A percentile compares a stretch with the other conserved stretches of the same genome.
These are phyloP conservation scores for Rhombomys opimus DNA, from an alignment of 2,113 vertebrate genomes.

Conservation along the genomic window DNA sequence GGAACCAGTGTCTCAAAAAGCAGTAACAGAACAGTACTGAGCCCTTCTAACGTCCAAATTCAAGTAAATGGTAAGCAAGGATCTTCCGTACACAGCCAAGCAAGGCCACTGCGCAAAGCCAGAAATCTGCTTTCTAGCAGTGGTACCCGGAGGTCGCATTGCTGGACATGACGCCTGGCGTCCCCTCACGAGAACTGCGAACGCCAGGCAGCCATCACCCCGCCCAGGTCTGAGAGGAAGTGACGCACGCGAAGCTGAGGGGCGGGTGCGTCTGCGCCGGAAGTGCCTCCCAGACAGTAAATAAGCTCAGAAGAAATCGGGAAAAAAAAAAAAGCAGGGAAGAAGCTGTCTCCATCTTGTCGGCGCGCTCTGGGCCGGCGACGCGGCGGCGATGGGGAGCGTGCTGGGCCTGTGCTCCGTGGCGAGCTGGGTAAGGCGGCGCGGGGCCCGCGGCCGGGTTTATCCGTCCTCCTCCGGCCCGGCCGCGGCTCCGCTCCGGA, in stretches of 20 bases:
- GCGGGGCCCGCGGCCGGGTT: background rate
- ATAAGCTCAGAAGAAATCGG: conserved; percentile 75
- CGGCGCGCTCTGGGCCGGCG: rapidly evolving
- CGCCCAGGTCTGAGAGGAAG: background rate
- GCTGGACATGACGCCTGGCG: rapidly evolving
- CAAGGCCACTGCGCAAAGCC: background rate
- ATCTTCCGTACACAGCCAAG: background rate
- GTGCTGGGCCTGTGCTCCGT: conserved; percentile 96
- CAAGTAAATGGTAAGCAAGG: background rate
- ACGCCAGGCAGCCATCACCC: rapidly evolving
- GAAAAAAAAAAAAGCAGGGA: background rate
- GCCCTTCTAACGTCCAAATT: background rate
- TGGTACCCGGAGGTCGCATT: rapidly evolving
- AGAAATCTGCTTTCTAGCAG: rapidly evolving
- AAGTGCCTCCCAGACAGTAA: conserved; percentile 81
- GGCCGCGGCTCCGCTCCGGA: background rate
- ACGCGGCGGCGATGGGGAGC: conserved; percentile 89
- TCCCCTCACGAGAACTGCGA: rapidly evolving
- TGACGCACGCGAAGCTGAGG: conserved; percentile 24
- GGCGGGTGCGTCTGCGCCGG: conserved; percentile 69
- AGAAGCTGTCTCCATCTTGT: conserved; percentile 83
- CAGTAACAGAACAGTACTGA: background rate
- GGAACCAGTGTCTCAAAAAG: background rate
- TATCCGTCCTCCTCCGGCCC: rapidly evolving
- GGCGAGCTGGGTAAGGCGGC: conserved; percentile 94